Conservation (phyloP, 1,140 invertebrate species). For the Nymphalis io region DNA sequence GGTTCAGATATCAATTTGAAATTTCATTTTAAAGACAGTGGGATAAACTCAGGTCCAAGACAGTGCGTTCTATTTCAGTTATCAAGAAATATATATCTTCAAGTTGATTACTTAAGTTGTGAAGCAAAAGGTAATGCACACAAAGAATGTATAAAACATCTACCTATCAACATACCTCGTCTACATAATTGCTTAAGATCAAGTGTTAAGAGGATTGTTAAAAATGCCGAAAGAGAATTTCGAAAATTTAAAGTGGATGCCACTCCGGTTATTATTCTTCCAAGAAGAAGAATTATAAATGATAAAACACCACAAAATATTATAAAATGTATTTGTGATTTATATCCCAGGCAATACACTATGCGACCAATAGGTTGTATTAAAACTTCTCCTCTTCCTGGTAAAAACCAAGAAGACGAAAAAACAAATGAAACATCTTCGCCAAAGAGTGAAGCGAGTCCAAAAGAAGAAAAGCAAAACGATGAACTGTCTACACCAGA, state of each 20-base stretch:
- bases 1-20: constrained; percentile 36
- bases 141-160: constrained; percentile 21
- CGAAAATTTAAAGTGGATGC: constrained; percentile 24
- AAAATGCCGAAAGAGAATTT: constrained; percentile 33
- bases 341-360: background rate
- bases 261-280: constrained; percentile 31
- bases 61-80: constrained; percentile 40
- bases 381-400: constrained; percentile 9
- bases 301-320: constrained; percentile 17
- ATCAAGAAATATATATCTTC: constrained; percentile 36
- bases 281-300: constrained; percentile 12
- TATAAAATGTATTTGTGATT: constrained; percentile 22
- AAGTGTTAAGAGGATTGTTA: constrained; percentile 30
- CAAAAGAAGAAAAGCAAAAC: background rate
- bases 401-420: background rate
- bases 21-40: constrained; percentile 42
- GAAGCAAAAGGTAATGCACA: constrained; percentile 29
- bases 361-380: constrained; percentile 22
- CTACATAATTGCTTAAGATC: constrained; percentile 32
- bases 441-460: background rate
- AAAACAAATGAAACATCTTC: constrained; percentile 7
- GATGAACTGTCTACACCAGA: background rate
- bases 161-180: constrained; percentile 28
- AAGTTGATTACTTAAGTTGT: constrained; percentile 42
- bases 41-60: constrained; percentile 32